Percentiles rank a stretch among this genome's conserved stretches.
These are phyloP conservation scores for Pollimyrus isidori DNA, from an alignment of 2,113 vertebrate genomes.

Conservation along the genomic window DNA sequence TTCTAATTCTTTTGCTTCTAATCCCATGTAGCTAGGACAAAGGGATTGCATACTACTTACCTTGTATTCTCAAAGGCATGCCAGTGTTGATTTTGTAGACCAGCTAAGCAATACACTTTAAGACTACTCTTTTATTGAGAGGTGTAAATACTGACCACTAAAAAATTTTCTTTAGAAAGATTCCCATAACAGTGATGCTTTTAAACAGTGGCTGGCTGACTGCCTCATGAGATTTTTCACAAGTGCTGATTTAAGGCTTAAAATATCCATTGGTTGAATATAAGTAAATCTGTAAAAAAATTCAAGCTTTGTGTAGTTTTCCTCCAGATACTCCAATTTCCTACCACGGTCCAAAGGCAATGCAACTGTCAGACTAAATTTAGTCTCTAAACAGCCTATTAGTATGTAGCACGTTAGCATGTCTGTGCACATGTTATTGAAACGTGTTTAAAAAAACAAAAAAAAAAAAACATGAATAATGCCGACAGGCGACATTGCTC, in stretches of 20 bases:
- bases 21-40: not conserved
- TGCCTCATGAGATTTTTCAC: not conserved
- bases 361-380: not conserved
- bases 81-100: not conserved
- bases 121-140: not conserved
- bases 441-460: not conserved
- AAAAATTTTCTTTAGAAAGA: not conserved
- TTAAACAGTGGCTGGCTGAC: not conserved
- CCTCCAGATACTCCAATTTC: not conserved
- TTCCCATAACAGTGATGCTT: not conserved
- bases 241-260: not conserved
- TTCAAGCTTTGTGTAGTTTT: not conserved
- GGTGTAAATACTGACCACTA: not conserved
- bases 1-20: not conserved
- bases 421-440: not conserved
- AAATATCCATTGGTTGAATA: not conserved
- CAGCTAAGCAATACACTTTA: not conserved
- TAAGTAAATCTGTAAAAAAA: not conserved
- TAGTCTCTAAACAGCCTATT: not conserved
- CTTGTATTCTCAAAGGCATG: not conserved
- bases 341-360: not conserved
- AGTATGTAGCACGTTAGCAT: not conserved
- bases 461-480: constrained; percentile 36
- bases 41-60: not conserved
- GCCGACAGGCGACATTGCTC: constrained; percentile 41